Evolutionary conservation across 1,140 invertebrate species (phyloP), one percentile per base, ranked within the genome.

Genomic region (Tetraneura akinire): DNA sequence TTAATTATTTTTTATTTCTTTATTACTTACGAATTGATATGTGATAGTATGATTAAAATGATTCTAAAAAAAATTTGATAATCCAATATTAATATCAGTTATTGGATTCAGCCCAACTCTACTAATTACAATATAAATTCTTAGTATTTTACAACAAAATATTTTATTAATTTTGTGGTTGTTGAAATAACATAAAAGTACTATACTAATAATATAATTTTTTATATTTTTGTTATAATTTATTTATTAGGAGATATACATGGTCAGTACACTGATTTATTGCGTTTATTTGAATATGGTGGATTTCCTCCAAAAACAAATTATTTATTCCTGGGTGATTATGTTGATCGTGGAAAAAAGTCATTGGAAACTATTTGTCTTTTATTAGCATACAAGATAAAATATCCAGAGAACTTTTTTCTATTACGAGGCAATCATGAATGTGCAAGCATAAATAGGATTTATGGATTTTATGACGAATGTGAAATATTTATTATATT

Each of bases 271-370:
- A 98, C 97, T 85, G 98, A 99, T 88, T 88, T 99, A 47, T 88
- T 99, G 82, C 91, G 98, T 85, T 88, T 99, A 81, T 99, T 99
- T 87, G 98, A 99, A 86, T 99, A 99, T 86, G 98, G 98, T 80
- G 97, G 98, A n/a, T 99, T 99, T 86, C 98, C 98, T 60, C 98
- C 98, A n/a, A 98, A 99, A 87, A 96, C 97, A 45, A 99, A 99
- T 88, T 99, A 99, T 88, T 89, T 99, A 82, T 99, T 99, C 87
- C 90, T 99, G 81, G 93, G 93, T 32, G 93, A 95, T 85, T 95
- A 95, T 84, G 93, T 94, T 23, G 93, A 95, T 84, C 90, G 93
- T 84, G 93, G 93, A 82, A 95, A 95, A 86, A 93, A 94, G 84
- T 93, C 92, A 0, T 85, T 91, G 88, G 98, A 97, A 87, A 97